Base-by-base conservation (phyloP, 2,797 vertebrate genomes). In the Anas capensis region DNA sequence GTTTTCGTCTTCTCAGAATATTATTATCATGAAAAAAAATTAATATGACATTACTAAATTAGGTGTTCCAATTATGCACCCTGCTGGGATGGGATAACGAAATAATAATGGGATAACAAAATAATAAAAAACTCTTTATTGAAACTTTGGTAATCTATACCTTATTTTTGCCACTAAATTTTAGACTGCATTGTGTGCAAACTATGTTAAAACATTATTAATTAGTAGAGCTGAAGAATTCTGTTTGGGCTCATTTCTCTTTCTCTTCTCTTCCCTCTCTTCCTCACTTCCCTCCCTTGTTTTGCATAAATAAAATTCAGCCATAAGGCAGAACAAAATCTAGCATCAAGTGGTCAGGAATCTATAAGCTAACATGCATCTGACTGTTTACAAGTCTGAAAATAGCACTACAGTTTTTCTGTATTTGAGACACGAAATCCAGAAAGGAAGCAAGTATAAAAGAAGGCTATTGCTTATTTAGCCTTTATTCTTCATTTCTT, bases 1-100 rank as follows among this genome's bases (percentile, higher is more conserved):
- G 36, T 86, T 88, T 86, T 65, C 10, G 3, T 27, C 90, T 92
- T 87, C 90, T 49, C 71, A 27, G 93, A 84, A 68, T 82, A 82
- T 66, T 90, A 78, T 90, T 90, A 95, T 81, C 31, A 88, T 4
- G 15, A n/a, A 92, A 95, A 95, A 70, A 18, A 94, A 16, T 38
- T 90, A 96, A 82, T 80, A 64, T 95, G 51, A 48, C 56, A 82
- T 71, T 92, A 58, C 49, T 87, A 64, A 91, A 65, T 58, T 92
- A 8, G 62, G 69, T 87, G 64, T 81, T 48, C 38, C 46, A 85
- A 62, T 82, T 95, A 19, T 82, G 53, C 60, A 56, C 34, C 42
- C 19, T 82, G 27, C 56, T 96, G 40, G 40, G 40, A 42, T 42
- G 40, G 40, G 40, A 42, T 42, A 42, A 42, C 6, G 3, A 42